Evolutionary conservation across 2,888 invertebrate genomes (phyloP).

Genomic region (Allolobophora icterica): DNA sequence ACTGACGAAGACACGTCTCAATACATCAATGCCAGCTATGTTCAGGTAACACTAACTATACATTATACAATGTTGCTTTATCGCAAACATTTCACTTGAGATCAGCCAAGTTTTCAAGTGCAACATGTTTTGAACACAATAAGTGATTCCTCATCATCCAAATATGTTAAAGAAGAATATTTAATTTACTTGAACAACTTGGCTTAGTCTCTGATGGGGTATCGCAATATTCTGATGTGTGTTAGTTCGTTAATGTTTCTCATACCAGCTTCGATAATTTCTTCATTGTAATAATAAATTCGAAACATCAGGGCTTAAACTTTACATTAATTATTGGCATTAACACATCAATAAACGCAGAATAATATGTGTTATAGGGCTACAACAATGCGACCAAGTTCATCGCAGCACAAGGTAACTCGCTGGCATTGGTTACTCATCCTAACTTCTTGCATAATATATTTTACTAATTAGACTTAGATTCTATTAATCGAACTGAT

Average conservation of each 20-base stretch:
- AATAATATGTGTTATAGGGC: background rate
- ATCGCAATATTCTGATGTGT: background rate
- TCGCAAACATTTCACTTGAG: background rate
- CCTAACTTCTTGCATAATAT: background rate
- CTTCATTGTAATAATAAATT: background rate
- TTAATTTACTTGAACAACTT: background rate
- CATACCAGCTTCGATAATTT: background rate
- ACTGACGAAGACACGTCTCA: background rate
- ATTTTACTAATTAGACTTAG: background rate
- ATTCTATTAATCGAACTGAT: background rate
- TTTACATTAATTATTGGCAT: background rate
- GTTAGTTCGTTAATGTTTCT: background rate
- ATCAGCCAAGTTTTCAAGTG: background rate
- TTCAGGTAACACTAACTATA: conserved; percentile 14
- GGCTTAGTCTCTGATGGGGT: background rate
- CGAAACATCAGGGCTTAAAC: background rate
- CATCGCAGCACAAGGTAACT: conserved; percentile 6
- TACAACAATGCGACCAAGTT: background rate
- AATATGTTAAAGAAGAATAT: background rate
- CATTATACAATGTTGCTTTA: background rate
- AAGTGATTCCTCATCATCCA: background rate
- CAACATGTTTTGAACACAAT: background rate
- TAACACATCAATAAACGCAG: background rate
- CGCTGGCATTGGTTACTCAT: no score
- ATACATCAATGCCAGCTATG: conserved; percentile 26